Evolutionary conservation across 2,113 vertebrate species (phyloP).

Genomic region (Cheirogaleus medius): DNA sequence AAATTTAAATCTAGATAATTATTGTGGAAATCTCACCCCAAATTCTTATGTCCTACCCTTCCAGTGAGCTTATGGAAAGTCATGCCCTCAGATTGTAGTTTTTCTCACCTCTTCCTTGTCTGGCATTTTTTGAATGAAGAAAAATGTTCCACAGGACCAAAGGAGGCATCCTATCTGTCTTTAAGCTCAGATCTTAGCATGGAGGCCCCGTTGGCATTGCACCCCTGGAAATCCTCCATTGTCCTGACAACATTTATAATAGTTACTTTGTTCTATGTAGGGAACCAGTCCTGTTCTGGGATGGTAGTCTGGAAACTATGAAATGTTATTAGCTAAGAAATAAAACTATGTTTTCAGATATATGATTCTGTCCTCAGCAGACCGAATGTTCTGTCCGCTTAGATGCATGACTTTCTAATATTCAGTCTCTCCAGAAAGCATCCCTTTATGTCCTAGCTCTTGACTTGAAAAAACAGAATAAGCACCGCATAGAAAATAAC

Average conservation of each 20-base stretch:
- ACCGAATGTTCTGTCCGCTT: slow-evolving; percentile 10
- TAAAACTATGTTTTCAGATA: slow-evolving; percentile 51
- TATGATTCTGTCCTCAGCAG: slow-evolving; percentile 41
- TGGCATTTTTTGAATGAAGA: neutral
- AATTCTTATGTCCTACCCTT: neutral
- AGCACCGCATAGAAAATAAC: slow-evolving; percentile 41
- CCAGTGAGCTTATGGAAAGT: neutral
- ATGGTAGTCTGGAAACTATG: neutral
- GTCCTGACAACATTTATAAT: neutral
- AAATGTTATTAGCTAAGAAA: slow-evolving; percentile 48
- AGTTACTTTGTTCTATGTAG: neutral
- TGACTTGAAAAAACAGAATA: slow-evolving; percentile 62
- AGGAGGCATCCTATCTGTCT: neutral
- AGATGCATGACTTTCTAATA: slow-evolving; percentile 50
- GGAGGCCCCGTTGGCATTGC: neutral
- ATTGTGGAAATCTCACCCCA: neutral
- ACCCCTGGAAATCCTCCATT: neutral
- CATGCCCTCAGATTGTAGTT: neutral
- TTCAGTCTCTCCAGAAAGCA: slow-evolving; percentile 43
- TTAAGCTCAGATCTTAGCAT: neutral
- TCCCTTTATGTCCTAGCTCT: slow-evolving; percentile 56
- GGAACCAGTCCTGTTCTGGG: neutral
- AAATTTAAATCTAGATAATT: neutral
- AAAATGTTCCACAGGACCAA: neutral
- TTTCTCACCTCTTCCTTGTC: neutral